Base-by-base conservation (phyloP, 1,140 invertebrate species). In the Sycophaga agraensis region DNA sequence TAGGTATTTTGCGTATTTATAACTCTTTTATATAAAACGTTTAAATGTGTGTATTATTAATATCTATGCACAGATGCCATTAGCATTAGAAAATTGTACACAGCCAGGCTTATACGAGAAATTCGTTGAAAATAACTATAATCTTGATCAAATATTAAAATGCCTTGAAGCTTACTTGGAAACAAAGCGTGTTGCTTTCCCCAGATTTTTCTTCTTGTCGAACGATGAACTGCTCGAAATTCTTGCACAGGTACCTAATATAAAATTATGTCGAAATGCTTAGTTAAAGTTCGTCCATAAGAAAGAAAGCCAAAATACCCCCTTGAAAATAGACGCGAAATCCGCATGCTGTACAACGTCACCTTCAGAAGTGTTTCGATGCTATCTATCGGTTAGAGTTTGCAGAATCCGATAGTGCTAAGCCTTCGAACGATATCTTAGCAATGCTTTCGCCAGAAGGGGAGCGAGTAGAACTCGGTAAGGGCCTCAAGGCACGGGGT, bases 181-280 rank as follows among this genome's bases (percentile, higher is more conserved):
- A 78, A 93, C 92, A 16, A 96, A 97, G 74, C 83, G 94, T 45
- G 87, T 96, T 2, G 91, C 91, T 7, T 97, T 96, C 78, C 93
- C 94, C 21, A 81, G 94, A 66, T 92, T 97, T 79, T 97, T 96
- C 80, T 97, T 97, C 76, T 80, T 97, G 21, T 97, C 94, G 1
- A 97, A 97, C 77, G 93, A 96, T 68, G 94, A 97, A 73, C 80
- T 97, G 16, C 81, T 98, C 28, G 94, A 97, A 81, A 96, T 97
- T 69, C 82, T 97, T 46, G 91, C 92, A 37, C 92, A 94, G 82
- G 86, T 87, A 73, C 67, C 11, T 31, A 31, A 6, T 31, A 31
- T 31, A 31, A 6, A 31, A 31, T 31, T 31, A 31, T 31, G 5
- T 31, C 11, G 4, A 31, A 4, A 11, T 31, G 11, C 11, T 31